Conservation (phyloP, 2,888 invertebrate genomes). For the Carcina quercana region DNA sequence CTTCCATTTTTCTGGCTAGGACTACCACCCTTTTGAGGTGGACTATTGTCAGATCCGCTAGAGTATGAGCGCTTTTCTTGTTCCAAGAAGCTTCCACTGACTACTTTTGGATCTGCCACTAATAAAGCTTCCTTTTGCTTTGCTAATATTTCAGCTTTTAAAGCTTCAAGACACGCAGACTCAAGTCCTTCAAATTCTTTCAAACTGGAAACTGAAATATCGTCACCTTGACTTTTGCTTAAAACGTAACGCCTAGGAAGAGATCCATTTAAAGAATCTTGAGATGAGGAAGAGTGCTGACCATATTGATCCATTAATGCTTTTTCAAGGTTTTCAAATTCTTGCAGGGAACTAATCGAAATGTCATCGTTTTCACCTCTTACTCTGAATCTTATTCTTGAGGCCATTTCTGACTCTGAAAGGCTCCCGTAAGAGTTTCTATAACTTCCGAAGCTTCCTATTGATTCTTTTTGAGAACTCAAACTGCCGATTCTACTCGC, state of each 20-base stretch:
- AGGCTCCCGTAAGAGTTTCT: constrained; percentile 94
- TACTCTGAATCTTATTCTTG: constrained; percentile 87
- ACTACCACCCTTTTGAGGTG: constrained; percentile 68
- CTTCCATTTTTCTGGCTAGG: constrained; percentile 50
- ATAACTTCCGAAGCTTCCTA: constrained; percentile 87
- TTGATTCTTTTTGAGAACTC: constrained; percentile 84
- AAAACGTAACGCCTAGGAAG: constrained; percentile 81
- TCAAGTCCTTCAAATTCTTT: constrained; percentile 96
- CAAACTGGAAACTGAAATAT: constrained; percentile 88
- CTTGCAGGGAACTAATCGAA: constrained; percentile 93
- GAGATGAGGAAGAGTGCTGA: constrained; percentile 84
- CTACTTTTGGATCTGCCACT: constrained; percentile 72
- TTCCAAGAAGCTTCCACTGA: constrained; percentile 63
- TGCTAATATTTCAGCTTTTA: constrained; percentile 86
- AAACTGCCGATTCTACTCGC: constrained; percentile 85
- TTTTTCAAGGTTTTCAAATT: constrained; percentile 93
- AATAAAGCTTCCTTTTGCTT: constrained; percentile 90
- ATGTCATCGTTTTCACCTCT: constrained; percentile 93
- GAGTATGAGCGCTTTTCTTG: constrained; percentile 67
- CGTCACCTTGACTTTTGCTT: constrained; percentile 87
- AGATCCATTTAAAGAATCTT: constrained; percentile 90
- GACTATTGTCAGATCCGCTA: constrained; percentile 76
- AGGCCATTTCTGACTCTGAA: constrained; percentile 91
- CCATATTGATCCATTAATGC: constrained; percentile 87
- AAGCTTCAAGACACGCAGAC: constrained; percentile 88